Evolutionary conservation across 2,113 vertebrate genomes (phyloP), one percentile per base, ranked within the genome.

Genomic region (Leptodactylus fuscus): DNA sequence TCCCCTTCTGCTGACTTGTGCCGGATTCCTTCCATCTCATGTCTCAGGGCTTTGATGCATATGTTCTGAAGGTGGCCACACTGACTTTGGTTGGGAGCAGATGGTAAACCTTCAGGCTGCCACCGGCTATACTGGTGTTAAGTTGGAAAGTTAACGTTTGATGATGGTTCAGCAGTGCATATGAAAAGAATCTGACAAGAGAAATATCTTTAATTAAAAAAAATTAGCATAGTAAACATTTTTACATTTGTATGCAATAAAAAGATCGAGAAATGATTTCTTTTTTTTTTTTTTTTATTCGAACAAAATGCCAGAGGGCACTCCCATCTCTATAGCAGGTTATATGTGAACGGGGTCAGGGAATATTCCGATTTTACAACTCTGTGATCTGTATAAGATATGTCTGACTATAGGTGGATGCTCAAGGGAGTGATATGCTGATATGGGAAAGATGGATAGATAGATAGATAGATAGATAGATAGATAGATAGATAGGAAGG

Each of bases 21-120:
- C 93, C 88, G 90, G 91, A 89, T 94, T 94, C 92, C 93, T 94
- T 92, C 92, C 27, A 89, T 89, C 93, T 94, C 92, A 93, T 92
- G 93, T 96, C 94, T 96, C 90, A 89, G 92, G 91, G 93, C 95
- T 95, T 95, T 95, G 94, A 95, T 95, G 94, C 96, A 91, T 95
- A 90, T 95, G 95, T 96, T 95, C 91, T 94, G 94, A 96, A 95
- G 95, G 95, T 95, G 94, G 95, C 93, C 92, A 92, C 90, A 87
- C 93, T 91, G 94, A 94, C 95, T 95, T 94, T 91, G 93, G 93
- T 91, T 92, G 90, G 94, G 93, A 94, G 94, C 95, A 97, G 95
- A 96, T 97, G 95, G 96, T 91, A 92, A 94, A 94, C 95, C 96
- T 95, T 96, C 95, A 95, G 95, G 95, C 95, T 92, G 94, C 95